Evolutionary conservation across 1,140 invertebrate species (phyloP), one percentile per base, ranked within the genome.

Genomic region (Glomeris maerens): DNA sequence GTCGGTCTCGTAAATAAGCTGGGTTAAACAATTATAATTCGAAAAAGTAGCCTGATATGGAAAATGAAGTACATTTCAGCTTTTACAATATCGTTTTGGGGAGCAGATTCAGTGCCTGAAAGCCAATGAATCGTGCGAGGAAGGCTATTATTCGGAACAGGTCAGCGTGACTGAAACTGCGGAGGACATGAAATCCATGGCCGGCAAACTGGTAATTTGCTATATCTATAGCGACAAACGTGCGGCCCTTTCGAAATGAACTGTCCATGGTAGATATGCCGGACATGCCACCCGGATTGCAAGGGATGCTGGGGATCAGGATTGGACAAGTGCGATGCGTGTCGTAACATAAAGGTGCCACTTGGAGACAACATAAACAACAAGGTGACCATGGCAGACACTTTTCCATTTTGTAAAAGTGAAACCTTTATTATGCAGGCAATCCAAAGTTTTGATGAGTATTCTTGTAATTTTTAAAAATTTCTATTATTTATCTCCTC

Each of bases 81-180:
- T n/a, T n/a, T n/a, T n/a, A n/a, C n/a, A n/a, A n/a, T n/a, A n/a
- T n/a, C n/a, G n/a, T n/a, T n/a, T n/a, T n/a, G 84, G 83, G 1
- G 85, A 92, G 58, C 85, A 89, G 60, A 94, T 90, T 62, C 86
- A 91, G 63, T 81, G 89, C 44, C 83, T 91, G 62, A 96, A 92
- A 65, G 81, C 85, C 0, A 61, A 72, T 1, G 85, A 91, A 49
- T 78, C 89, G 59, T 93, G 80, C 62, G 80, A n/a, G n/a, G n/a
- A n/a, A n/a, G n/a, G n/a, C n/a, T 86, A 87, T 62, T 91, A 81
- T 62, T 79, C 81, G 58, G 87, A 92, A 64, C 87, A 78, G 72
- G 79, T 92, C 13, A 80, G 78, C 10, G 17, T 10, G 48, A 77
- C 78, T 1, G 77, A 80, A 53, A 81, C 84, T 51, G 71, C 74